A percentile compares a stretch with the other conserved stretches of the same genome.
Evolutionary conservation across 2,888 invertebrate genomes (phyloP).

Genomic region (Malthinus flaveolus): DNA sequence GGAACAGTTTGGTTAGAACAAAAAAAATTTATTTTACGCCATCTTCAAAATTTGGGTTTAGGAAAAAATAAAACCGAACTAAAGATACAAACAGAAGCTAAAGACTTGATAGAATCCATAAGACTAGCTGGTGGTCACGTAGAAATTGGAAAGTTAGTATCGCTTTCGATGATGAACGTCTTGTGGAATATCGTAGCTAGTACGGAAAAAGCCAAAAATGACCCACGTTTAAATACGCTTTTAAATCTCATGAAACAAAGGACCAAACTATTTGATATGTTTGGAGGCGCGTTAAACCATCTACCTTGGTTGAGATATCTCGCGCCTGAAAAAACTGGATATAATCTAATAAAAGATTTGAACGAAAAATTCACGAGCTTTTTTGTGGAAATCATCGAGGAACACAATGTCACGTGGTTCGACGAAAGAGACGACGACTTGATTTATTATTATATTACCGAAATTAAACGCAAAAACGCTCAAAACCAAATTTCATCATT

Average conservation of each 20-base stretch:
- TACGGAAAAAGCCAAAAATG: slow-evolving; percentile 52
- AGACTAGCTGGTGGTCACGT: slow-evolving; percentile 31
- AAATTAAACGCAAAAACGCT: too few relatives aligned
- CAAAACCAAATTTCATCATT: too few relatives aligned
- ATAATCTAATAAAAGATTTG: slow-evolving; percentile 59
- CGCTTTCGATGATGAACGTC: slow-evolving; percentile 65
- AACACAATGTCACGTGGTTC: slow-evolving; percentile 58
- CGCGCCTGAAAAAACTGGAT: slow-evolving; percentile 64
- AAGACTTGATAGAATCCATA: not conserved
- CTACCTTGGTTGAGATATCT: slow-evolving; percentile 67
- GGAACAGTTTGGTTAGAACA: slow-evolving; percentile 60
- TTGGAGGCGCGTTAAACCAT: slow-evolving; percentile 53
- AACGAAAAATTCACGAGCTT: slow-evolving; percentile 60
- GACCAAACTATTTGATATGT: slow-evolving; percentile 57
- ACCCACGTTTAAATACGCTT: slow-evolving; percentile 53
- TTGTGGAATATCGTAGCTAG: slow-evolving; percentile 66
- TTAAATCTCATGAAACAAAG: slow-evolving; percentile 57
- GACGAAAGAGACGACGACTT: slow-evolving; percentile 59
- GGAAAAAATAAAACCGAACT: slow-evolving; percentile 57
- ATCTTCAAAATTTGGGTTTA: slow-evolving; percentile 58
- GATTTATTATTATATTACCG: slow-evolving; percentile 65
- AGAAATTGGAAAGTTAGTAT: slow-evolving; percentile 50
- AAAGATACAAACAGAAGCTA: not conserved
- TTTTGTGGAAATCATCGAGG: slow-evolving; percentile 60
- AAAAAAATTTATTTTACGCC: slow-evolving; percentile 57